Base-by-base conservation (phyloP, 2,113 vertebrate species). In the Perca schrenkii region DNA sequence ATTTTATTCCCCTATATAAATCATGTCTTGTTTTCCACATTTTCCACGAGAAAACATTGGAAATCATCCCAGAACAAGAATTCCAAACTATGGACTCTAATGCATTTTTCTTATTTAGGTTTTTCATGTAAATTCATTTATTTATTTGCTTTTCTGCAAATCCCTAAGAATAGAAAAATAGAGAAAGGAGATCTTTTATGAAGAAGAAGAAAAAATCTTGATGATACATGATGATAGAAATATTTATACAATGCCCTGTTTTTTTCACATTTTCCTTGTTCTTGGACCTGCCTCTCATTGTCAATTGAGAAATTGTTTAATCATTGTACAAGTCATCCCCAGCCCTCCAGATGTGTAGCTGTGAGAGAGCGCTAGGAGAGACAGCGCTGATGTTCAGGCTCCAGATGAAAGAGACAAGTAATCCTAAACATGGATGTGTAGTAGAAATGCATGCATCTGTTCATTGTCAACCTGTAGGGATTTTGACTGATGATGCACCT, bases 401-500 rank as follows among this genome's bases (percentile, higher is more conserved):
- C 65, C 83, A 82, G 79, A 89, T 84, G 86, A 86, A 68, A 63
- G 71, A 77, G 82, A 88, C 75, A 68, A 87, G 71, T 86, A 85
- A 91, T 89, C 89, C 87, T 73, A 83, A 87, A 74, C 87, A 76
- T 60, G 83, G 69, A 76, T 69, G 82, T 87, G 86, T 78, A 66
- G 86, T 66, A 84, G 80, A 77, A 84, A 63, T 50, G 74, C 67
- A 69, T 72, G 65, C 83, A 87, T 90, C 83, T 92, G 90, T 86
- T 93, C 88, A 71, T 88, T 90, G 87, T 92, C 91, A 89, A 90
- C 89, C 88, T 88, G 88, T 75, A 79, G 86, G 83, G 86, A 88
- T 85, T 77, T 82, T 92, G 92, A 93, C 77, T 90, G 91, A 94
- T 94, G 92, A 91, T 84, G 83, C 80, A 79, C 80, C 78, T 86